Evolutionary conservation across 2,888 invertebrate species (phyloP).

Genomic region (Pristionchus entomophagus): DNA sequence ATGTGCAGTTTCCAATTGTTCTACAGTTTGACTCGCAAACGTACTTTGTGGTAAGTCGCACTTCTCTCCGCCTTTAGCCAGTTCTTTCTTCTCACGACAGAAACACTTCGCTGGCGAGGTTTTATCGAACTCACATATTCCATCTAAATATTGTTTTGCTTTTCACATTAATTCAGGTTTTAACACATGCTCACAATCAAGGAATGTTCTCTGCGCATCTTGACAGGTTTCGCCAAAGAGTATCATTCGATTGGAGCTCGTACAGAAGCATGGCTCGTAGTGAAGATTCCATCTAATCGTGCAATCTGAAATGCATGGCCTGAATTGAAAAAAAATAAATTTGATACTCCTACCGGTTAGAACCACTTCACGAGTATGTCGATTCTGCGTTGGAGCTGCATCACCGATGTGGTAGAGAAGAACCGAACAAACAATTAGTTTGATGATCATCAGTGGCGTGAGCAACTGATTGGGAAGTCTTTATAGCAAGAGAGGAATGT

Average conservation of each 20-base stretch:
- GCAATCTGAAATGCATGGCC: neutral
- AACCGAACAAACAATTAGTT: neutral
- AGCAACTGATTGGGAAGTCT: neutral
- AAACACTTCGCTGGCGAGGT: neutral
- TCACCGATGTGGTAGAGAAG: neutral
- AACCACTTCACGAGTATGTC: neutral
- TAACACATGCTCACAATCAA: too few species aligned
- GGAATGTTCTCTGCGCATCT: too few species aligned
- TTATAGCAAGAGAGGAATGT: neutral
- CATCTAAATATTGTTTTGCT: conserved; percentile 28
- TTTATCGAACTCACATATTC: neutral
- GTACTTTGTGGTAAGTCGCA: neutral
- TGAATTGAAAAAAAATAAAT: too few species aligned
- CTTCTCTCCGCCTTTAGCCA: neutral
- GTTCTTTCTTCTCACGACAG: neutral
- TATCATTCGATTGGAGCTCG: neutral
- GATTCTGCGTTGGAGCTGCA: neutral
- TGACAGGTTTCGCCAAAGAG: neutral
- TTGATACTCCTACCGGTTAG: neutral
- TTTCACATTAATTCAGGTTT: too few species aligned
- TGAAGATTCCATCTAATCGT: neutral
- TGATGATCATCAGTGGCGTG: neutral
- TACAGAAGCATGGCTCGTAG: conserved; percentile 7
- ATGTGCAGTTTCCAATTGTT: too few species aligned
- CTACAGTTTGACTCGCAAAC: too few species aligned